These are phyloP conservation scores for Tachystola acroxantha DNA, from an alignment of 2,888 invertebrate species.

Conservation along the genomic window DNA sequence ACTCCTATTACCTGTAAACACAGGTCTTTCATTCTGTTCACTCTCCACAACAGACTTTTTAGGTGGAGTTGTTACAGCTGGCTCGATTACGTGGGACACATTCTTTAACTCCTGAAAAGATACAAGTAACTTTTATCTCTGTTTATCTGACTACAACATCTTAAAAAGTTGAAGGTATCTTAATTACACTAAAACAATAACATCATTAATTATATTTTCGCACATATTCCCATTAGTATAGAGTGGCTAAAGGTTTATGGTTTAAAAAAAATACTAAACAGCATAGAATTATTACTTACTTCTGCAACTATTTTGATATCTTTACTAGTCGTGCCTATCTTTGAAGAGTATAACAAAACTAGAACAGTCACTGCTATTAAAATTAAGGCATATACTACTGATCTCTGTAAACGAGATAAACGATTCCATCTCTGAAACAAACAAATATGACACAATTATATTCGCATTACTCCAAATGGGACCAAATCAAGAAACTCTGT, in stretches of 20 bases:
- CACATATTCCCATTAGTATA: no score
- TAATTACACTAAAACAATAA: no score
- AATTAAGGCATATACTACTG: slow-evolving; percentile 82
- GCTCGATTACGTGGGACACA: slow-evolving; percentile 53
- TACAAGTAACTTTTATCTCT: slow-evolving; percentile 6
- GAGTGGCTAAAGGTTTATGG: no score
- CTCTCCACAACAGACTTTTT: slow-evolving; percentile 35
- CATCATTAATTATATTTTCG: no score
- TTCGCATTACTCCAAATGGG: no score
- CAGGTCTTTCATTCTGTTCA: slow-evolving; percentile 40
- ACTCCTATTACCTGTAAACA: slow-evolving; percentile 63
- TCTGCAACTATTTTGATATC: no score
- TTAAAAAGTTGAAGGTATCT: no score
- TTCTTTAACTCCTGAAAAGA: slow-evolving; percentile 48
- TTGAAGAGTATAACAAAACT: slow-evolving; percentile 77
- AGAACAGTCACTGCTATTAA: slow-evolving; percentile 78
- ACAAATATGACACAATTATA: slow-evolving; percentile 3
- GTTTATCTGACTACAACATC: no score
- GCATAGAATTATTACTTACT: no score
- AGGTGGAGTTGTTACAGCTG: slow-evolving; percentile 21
- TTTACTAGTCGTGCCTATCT: no score
- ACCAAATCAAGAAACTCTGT: no score
- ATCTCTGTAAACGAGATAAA: slow-evolving; percentile 89
- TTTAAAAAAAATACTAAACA: no score
- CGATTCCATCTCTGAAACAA: slow-evolving; percentile 90